These are phyloP conservation scores for Drosophila grimshawi DNA, from an alignment of 1,140 invertebrate species.

Conservation along the genomic window DNA sequence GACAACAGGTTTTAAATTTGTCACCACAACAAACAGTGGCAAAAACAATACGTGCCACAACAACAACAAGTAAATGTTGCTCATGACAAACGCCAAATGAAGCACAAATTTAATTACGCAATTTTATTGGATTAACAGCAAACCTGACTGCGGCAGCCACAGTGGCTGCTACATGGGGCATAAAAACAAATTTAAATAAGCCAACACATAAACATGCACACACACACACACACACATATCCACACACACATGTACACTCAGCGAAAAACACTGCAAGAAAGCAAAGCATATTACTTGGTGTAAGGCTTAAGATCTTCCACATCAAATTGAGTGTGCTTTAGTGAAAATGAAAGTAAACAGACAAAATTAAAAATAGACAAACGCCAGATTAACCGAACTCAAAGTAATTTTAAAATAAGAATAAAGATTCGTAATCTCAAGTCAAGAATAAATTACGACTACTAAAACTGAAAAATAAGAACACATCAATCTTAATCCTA, in stretches of 20 bases:
- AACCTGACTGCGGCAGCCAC: constrained; percentile 47
- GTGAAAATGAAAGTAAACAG: no score
- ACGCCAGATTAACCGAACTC: no score
- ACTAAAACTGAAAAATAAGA: no score
- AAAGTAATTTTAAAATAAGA: no score
- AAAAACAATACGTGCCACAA: constrained; percentile 26
- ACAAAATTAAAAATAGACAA: no score
- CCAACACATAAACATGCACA: constrained; percentile 33
- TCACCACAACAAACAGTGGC: constrained; percentile 70
- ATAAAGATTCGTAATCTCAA: no score
- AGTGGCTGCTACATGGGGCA: constrained; percentile 4
- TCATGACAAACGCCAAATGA: constrained; percentile 77
- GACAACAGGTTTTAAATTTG: constrained; percentile 79
- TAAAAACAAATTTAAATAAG: constrained; percentile 78
- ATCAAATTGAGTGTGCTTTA: no score
- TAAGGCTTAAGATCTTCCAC: no score
- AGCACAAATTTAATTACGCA: constrained; percentile 82
- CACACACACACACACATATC: background rate
- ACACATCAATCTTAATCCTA: no score
- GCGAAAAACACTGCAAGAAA: no score
- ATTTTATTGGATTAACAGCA: constrained; percentile 79
- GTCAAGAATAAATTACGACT: no score
- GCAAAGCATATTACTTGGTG: no score
- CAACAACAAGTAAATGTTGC: constrained; percentile 36
- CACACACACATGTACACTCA: constrained; percentile 14